Evolutionary conservation across 2,888 invertebrate species (phyloP).

Genomic region (Philereme transversata): DNA sequence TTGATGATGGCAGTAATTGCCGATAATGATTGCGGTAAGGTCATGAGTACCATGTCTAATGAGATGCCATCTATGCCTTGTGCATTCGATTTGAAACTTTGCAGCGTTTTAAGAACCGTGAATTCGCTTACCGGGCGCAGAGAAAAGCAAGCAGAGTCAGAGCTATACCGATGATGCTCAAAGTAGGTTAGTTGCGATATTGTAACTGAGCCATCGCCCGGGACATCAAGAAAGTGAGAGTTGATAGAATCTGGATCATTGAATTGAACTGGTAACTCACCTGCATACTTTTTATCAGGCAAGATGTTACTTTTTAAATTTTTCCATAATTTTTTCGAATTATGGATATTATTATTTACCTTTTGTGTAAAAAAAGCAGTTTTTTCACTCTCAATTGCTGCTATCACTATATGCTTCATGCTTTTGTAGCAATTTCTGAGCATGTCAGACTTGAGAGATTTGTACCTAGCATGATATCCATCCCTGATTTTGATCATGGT

Average conservation of each 20-base stretch:
- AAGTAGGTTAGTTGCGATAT: background rate
- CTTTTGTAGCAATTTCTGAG: background rate
- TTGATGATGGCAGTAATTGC: background rate
- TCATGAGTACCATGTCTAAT: background rate
- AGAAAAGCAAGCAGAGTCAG: background rate
- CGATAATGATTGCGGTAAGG: background rate
- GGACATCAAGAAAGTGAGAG: background rate
- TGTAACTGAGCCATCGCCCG: background rate
- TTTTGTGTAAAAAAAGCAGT: background rate
- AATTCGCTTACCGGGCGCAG: slow-evolving; percentile 1
- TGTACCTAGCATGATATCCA: background rate
- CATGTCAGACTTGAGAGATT: background rate
- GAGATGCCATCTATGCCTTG: background rate
- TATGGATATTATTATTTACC: background rate
- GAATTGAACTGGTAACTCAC: background rate
- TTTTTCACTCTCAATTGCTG: slow-evolving; percentile 8
- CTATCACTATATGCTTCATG: slow-evolving; percentile 6
- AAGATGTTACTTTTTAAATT: background rate
- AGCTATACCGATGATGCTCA: background rate
- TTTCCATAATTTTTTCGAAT: slow-evolving; percentile 1
- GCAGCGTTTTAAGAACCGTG: background rate
- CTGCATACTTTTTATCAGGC: background rate
- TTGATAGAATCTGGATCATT: background rate
- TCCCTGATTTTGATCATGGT: slow-evolving; percentile 1
- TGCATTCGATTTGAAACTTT: background rate